These are phyloP conservation scores for Atlantisia rogersi DNA, from an alignment of 2,113 vertebrate species.

Conservation along the genomic window DNA sequence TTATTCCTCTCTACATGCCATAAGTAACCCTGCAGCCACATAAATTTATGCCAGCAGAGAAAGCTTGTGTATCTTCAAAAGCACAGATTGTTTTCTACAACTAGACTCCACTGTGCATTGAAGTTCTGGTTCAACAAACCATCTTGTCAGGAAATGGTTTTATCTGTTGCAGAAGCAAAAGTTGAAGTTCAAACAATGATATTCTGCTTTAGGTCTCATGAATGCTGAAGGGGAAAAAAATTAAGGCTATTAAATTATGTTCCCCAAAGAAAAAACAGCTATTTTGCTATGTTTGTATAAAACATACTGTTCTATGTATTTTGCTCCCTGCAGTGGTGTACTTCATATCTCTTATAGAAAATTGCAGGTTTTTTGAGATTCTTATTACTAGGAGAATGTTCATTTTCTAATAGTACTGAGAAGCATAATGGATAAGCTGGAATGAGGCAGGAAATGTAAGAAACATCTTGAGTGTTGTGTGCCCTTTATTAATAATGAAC, in stretches of 20 bases:
- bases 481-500: slow-evolving; percentile 31
- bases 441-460: slow-evolving; percentile 18
- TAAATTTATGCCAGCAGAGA: not conserved
- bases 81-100: not conserved
- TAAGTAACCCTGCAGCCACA: not conserved
- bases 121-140: not conserved
- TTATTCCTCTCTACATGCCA: not conserved
- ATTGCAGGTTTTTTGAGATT: not conserved
- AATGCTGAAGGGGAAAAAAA: not conserved
- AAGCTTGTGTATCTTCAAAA: not conserved
- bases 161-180: not conserved
- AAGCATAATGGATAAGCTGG: not conserved
- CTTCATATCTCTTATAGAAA: not conserved
- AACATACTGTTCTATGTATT: not conserved
- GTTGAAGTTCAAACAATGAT: not conserved
- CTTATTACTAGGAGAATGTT: not conserved
- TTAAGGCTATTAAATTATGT: not conserved
- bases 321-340: not conserved
- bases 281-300: not conserved
- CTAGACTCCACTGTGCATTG: not conserved
- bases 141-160: not conserved
- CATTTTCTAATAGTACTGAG: not conserved
- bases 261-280: not conserved
- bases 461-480: not conserved
- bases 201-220: not conserved